These are phyloP conservation scores for Sitta carolinensis DNA, from an alignment of 2,797 vertebrate genomes.

Conservation along the genomic window DNA sequence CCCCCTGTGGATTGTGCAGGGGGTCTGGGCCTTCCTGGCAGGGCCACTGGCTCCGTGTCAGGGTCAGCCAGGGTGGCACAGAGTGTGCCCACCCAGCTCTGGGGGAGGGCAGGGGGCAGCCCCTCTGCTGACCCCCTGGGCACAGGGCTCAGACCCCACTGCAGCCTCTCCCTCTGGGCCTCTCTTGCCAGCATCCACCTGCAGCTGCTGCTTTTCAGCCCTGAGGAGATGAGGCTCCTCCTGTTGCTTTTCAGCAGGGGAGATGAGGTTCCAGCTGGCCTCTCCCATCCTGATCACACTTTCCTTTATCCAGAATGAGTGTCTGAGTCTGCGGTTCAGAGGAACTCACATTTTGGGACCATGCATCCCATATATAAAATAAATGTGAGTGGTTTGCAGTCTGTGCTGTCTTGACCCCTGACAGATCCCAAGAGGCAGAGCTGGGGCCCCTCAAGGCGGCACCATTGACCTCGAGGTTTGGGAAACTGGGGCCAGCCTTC, in stretches of 20 bases:
- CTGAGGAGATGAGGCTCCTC: neutral
- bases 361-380: rapidly evolving
- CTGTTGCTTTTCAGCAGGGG: neutral
- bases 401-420: neutral
- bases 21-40: neutral
- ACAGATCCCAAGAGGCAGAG: neutral
- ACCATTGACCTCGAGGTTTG: neutral
- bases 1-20: neutral
- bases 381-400: neutral
- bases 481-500: neutral
- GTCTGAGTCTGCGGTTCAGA: neutral
- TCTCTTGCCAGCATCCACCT: neutral
- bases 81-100: neutral
- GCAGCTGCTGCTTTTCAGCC: neutral
- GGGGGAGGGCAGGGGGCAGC: neutral
- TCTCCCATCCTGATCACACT: neutral
- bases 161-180: neutral
- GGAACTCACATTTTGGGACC: neutral
- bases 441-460: neutral
- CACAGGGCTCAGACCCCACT: neutral
- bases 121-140: neutral
- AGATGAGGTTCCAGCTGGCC: neutral
- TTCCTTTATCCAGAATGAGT: neutral
- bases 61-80: neutral
- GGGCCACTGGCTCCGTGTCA: neutral